A percentile compares a stretch with the other conserved stretches of the same genome.
Conservation (phyloP, 2,797 vertebrate species). For the Cossypha polioptera region DNA sequence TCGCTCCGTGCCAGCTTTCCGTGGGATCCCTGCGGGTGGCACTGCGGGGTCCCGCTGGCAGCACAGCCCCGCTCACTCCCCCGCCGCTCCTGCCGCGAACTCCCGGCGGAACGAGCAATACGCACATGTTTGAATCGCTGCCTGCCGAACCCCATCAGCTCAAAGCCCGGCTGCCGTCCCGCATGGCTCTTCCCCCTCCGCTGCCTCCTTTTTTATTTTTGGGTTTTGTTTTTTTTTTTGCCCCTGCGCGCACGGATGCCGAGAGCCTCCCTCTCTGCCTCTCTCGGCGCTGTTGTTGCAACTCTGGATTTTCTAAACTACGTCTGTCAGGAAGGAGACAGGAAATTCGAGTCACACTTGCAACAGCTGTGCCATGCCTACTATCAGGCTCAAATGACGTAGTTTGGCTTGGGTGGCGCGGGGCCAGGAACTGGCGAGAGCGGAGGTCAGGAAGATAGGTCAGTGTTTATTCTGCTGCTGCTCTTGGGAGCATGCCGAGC, state of each 20-base stretch:
- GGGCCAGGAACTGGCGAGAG: conserved; percentile 77
- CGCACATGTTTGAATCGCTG: background rate
- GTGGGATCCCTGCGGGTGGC: background rate
- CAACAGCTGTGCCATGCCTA: conserved; percentile 79
- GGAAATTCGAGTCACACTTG: conserved; percentile 91
- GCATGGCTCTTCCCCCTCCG: background rate
- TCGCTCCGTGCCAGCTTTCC: background rate
- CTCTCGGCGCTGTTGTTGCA: conserved; percentile 66
- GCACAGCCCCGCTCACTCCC: background rate
- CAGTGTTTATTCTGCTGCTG: conserved; percentile 71
- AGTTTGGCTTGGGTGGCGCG: conserved; percentile 72
- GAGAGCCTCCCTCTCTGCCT: conserved; percentile 29
- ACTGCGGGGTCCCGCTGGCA: background rate
- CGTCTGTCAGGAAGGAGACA: conserved; percentile 92
- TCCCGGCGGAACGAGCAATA: background rate
- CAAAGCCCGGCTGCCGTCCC: background rate
- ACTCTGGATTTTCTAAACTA: conserved; percentile 77
- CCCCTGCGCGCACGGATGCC: background rate
- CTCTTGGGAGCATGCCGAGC: conserved; percentile 68
- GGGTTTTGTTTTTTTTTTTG: background rate
- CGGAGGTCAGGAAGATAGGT: conserved; percentile 80
- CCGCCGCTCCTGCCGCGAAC: background rate
- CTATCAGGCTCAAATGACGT: conserved; percentile 79
- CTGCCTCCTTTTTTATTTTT: background rate
- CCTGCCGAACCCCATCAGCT: background rate